Base-by-base conservation (phyloP, 2,797 vertebrate species). In the Urophycis tenuis region DNA sequence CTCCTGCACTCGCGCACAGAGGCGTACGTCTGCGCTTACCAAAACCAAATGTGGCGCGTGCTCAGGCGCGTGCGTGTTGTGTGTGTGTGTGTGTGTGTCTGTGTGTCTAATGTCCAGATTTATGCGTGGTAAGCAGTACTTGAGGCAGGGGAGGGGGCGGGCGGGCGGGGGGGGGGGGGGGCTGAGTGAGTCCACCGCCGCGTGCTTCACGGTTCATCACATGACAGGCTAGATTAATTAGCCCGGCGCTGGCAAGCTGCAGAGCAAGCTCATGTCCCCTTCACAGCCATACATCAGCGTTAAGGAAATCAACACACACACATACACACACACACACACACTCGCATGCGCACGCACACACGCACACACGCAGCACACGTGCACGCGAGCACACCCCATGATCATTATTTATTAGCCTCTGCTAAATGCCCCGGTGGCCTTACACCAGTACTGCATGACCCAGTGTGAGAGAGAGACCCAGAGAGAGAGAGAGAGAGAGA, bases 231-330 rank as follows among this genome's bases (percentile, higher is more conserved):
- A 87, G 90, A 91, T 91, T 87, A 90, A 92, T 91, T 88, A 80
- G 84, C 9, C 32, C 33, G 80, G 86, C 79, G 67, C 77, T 74
- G 80, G 72, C 80, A 86, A 87, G 87, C 87, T 84, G 89, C 88
- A 81, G 87, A 84, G 80, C 79, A 80, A 78, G 82, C 89, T 88
- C 87, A 86, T 89, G 88, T 88, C 88, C 84, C 72, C 60, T 22
- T 87, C 85, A 75, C 78, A 76, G 83, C 82, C 76, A 90, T 90
- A 87, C 79, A 91, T 92, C 88, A 89, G 84, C 84, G 89, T 90
- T 89, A 91, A 25, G 84, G 86, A 88, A 85, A 88, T 41, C 82
- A 80, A 79, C 75, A 82, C 78, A 29, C 67, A 29, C 67, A 29
- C 67, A 70, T 22, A 70, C 67, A 29, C 30, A 29, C 67, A 29